Percentiles rank a stretch among this genome's conserved stretches.
Conservation (phyloP, 1,140 invertebrate genomes). For the Drosophila pseudoobscura region DNA sequence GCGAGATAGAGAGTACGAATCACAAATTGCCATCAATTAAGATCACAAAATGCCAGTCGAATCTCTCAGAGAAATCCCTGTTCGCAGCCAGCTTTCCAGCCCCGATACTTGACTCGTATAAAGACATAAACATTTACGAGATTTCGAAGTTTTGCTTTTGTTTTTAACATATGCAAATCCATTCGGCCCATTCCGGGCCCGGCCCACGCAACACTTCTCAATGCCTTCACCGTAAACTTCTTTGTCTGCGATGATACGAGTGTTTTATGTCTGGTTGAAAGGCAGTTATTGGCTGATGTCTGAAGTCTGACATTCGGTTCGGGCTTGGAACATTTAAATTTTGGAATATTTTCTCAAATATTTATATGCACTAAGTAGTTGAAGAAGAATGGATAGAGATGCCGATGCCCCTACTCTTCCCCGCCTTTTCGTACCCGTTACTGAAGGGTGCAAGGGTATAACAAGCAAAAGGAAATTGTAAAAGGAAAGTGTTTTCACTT, state of each 20-base stretch:
- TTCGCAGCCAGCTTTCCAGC: slow-evolving; percentile 8
- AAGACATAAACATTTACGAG: slow-evolving; percentile 4
- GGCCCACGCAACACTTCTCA: slow-evolving; percentile 6
- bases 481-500: too few species aligned
- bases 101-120: too few species aligned
- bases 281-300: slow-evolving; percentile 1
- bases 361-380: slow-evolving; percentile 45
- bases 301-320: slow-evolving; percentile 24
- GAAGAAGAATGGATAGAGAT: slow-evolving; percentile 10
- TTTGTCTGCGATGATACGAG: neutral
- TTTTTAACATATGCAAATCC: slow-evolving; percentile 49
- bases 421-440: too few species aligned
- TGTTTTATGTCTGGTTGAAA: neutral
- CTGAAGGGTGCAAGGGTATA: too few species aligned
- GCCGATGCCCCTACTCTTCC: neutral
- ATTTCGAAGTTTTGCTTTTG: slow-evolving; percentile 21
- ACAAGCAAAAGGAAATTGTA: too few species aligned
- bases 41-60: slow-evolving; percentile 61
- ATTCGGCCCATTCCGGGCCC: slow-evolving; percentile 2
- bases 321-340: slow-evolving; percentile 32
- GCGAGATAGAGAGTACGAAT: slow-evolving; percentile 21
- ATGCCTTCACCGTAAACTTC: neutral
- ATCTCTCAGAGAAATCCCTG: slow-evolving; percentile 34
- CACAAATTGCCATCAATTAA: slow-evolving; percentile 77
- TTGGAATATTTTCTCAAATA: slow-evolving; percentile 55